Evolutionary conservation across 2,113 vertebrate species (phyloP).

Genomic region (Lasiurus cinereus): DNA sequence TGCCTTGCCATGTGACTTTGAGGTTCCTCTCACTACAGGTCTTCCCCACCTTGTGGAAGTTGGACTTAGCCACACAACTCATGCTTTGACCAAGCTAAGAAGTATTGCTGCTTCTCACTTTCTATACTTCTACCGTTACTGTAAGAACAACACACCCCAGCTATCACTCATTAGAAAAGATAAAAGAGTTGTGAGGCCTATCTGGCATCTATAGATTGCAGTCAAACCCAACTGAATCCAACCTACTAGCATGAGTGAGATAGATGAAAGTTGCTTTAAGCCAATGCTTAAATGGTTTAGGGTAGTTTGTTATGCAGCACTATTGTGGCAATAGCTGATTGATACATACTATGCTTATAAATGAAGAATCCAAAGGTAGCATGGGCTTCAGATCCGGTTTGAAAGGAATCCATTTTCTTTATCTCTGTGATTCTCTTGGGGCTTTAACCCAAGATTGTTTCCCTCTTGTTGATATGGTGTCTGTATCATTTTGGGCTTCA

Average conservation of each 20-base stretch:
- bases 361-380: not conserved
- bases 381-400: not conserved
- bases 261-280: slow-evolving; percentile 12
- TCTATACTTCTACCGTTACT: not conserved
- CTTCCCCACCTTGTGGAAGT: not conserved
- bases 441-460: not conserved
- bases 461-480: not conserved
- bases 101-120: not conserved
- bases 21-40: not conserved
- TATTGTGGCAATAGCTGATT: not conserved
- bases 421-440: not conserved
- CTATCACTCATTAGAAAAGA: not conserved
- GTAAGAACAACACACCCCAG: not conserved
- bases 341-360: not conserved
- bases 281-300: not conserved
- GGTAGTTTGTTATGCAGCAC: slow-evolving; percentile 5
- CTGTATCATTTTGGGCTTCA: not conserved
- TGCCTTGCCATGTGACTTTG: not conserved
- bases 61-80: not conserved
- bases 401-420: not conserved
- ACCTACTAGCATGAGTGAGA: not conserved
- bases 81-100: not conserved
- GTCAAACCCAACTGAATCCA: not conserved
- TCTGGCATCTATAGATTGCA: not conserved
- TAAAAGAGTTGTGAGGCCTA: not conserved